Evolutionary conservation across 2,113 vertebrate species (phyloP), one percentile per base, ranked within the genome.

Genomic region (Silurus asotus): DNA sequence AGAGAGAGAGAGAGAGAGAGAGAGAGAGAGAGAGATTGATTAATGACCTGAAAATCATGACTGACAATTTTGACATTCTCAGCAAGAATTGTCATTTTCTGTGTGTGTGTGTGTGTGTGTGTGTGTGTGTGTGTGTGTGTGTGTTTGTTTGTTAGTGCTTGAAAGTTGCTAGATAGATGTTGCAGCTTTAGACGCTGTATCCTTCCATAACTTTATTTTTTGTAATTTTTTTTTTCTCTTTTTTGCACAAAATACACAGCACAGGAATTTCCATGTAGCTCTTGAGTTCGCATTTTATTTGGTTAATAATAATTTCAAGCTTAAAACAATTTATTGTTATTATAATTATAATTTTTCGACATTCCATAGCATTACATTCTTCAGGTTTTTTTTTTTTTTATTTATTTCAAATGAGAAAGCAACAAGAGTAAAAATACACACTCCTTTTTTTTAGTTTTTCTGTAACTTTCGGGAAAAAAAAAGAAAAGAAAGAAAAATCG

Each of bases 401-500:
- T 37, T 37, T 37, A 2, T 77, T 81, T 53, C 78, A 79, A 78
- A 45, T 77, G 87, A 51, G 76, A 86, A 86, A 88, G 84, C 90
- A 64, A 86, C 45, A 87, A 85, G 88, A 83, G 48, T 84, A 89
- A 90, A 82, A 85, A 77, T 74, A 49, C 65, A 76, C 80, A 78
- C 81, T 15, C 77, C 23, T 64, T 65, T 51, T 67, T 8, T 53
- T 10, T 62, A 23, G 23, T 62, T 23, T 61, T 61, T 62, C 2
- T 23, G 8, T 56, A 61, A 45, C 15, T 72, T 48, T 72, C 0
- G 37, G 45, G 49, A 59, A 67, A 87, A 89, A 69, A 81, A 86
- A 59, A 55, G 14, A 25, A 59, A 67, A 87, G 89, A 69, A 81
- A 86, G 56, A 55, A 23, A 0, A 10, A 0, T 82, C 5, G 19